Conservation (phyloP, 2,113 vertebrate genomes). For the Atherinomorus stipes region DNA sequence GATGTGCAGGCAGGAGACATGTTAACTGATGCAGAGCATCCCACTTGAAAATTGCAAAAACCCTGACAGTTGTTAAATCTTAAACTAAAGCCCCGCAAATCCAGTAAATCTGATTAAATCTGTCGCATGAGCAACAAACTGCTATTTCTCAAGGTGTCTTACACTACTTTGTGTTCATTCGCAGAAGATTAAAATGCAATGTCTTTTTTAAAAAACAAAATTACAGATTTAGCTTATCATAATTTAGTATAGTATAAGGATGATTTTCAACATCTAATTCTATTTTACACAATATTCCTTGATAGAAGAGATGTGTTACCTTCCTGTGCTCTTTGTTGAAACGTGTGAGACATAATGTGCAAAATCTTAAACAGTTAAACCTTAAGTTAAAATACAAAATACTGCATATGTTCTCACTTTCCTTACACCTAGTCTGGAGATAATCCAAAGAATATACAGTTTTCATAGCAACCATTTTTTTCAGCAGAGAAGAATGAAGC, state of each 20-base stretch:
- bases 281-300: neutral
- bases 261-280: no score
- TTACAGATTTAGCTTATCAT: no score
- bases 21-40: conserved; percentile 37
- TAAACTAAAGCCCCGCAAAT: neutral
- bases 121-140: no score
- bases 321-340: neutral
- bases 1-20: conserved; percentile 45
- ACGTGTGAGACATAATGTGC: neutral
- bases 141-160: no score
- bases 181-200: no score
- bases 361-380: neutral
- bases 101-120: no score
- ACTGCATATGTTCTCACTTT: neutral
- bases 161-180: no score
- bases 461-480: conserved; percentile 15
- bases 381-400: conserved; percentile 1
- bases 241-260: no score
- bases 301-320: neutral
- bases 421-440: neutral
- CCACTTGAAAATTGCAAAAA: conserved; percentile 31
- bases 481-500: neutral
- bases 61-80: conserved; percentile 24
- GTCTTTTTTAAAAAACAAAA: no score
- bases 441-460: neutral